Evolutionary conservation across 2,797 vertebrate genomes (phyloP).

Genomic region (Hemitrygon akajei): DNA sequence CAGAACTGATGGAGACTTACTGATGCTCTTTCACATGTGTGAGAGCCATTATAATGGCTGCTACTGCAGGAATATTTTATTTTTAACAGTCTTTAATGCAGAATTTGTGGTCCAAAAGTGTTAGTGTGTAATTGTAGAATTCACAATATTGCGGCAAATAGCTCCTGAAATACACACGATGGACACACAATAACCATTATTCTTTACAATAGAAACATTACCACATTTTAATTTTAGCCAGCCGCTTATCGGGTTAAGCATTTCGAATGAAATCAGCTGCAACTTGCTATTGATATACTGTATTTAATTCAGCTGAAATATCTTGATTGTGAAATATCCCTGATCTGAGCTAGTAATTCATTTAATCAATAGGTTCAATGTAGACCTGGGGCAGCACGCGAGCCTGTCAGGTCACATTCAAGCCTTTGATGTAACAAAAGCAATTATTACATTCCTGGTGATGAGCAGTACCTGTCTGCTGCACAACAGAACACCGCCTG

Average conservation of each 20-base stretch:
- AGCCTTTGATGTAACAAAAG: slow-evolving; percentile 51
- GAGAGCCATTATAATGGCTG: slow-evolving; percentile 26
- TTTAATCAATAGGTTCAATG: slow-evolving; percentile 29
- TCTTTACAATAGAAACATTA: not conserved
- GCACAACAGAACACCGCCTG: not conserved
- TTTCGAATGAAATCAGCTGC: slow-evolving; percentile 31
- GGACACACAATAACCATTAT: not conserved
- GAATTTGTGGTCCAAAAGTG: slow-evolving; percentile 28
- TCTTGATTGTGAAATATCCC: slow-evolving; percentile 30
- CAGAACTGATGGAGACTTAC: slow-evolving; percentile 15
- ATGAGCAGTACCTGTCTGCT: slow-evolving; percentile 38
- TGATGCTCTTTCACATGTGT: slow-evolving; percentile 26
- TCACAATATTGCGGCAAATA: slow-evolving; percentile 14
- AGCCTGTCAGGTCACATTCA: slow-evolving; percentile 37
- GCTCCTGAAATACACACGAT: not conserved
- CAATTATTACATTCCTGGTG: slow-evolving; percentile 57
- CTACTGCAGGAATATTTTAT: slow-evolving; percentile 1
- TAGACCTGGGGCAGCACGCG: slow-evolving; percentile 5
- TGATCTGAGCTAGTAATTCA: slow-evolving; percentile 24
- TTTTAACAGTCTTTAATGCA: slow-evolving; percentile 16
- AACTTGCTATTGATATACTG: slow-evolving; percentile 23
- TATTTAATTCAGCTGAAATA: slow-evolving; percentile 34
- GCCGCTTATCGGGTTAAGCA: not conserved
- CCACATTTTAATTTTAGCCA: slow-evolving; percentile 13
- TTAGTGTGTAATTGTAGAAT: slow-evolving; percentile 11